Percentiles rank a stretch among this genome's conserved stretches.
Conservation (phyloP, 2,888 invertebrate species). For the Dryadula phaetusa region DNA sequence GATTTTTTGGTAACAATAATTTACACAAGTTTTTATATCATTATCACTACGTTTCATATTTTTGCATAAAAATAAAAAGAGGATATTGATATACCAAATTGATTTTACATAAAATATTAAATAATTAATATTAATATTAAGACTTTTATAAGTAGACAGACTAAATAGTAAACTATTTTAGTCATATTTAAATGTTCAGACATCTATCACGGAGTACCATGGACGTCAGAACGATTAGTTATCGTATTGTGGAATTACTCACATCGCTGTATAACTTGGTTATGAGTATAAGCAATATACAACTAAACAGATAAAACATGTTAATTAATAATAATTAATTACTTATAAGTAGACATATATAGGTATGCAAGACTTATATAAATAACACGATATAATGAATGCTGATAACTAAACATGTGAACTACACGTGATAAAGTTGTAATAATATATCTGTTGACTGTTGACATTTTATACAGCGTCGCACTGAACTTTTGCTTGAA, state of each 20-base stretch:
- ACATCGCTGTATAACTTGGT: not conserved
- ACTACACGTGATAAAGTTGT: not conserved
- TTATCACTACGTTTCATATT: too few relatives aligned
- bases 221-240: not conserved
- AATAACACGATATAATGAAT: conserved; percentile 16
- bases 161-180: not conserved
- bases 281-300: not conserved
- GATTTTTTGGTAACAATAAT: too few relatives aligned
- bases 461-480: not conserved
- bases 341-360: not conserved
- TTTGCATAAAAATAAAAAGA: too few relatives aligned
- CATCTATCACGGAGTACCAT: not conserved
- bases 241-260: too few relatives aligned
- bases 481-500: not conserved
- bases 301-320: conserved; percentile 1
- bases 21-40: too few relatives aligned
- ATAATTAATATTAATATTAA: too few relatives aligned
- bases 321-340: not conserved
- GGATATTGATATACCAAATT: too few relatives aligned
- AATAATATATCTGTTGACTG: conserved; percentile 1
- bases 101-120: too few relatives aligned
- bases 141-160: too few relatives aligned
- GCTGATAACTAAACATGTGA: conserved; percentile 1
- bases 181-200: not conserved
- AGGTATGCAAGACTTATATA: not conserved